Evolutionary conservation across 2,888 invertebrate species (phyloP).

Genomic region (Rhingia campestris): DNA sequence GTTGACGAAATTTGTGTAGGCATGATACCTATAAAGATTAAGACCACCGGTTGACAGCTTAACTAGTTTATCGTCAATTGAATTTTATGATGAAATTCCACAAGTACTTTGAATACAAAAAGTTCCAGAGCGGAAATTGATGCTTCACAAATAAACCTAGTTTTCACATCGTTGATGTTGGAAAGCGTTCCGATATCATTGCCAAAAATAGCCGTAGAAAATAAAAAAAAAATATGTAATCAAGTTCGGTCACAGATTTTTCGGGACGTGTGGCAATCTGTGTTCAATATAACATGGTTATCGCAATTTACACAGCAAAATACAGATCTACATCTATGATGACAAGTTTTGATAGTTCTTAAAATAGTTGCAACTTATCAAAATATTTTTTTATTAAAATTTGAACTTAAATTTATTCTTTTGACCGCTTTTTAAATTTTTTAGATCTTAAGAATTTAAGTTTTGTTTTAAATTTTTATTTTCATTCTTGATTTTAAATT

Average conservation of each 20-base stretch:
- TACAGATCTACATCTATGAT: no score
- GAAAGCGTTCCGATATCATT: slow-evolving; percentile 19
- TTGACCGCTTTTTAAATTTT: no score
- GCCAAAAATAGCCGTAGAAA: background rate
- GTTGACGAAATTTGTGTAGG: background rate
- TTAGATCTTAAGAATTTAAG: no score
- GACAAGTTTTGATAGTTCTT: no score
- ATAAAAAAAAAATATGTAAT: background rate
- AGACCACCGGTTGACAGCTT: background rate
- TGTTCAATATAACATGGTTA: no score
- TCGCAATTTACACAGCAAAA: no score
- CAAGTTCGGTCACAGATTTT: background rate
- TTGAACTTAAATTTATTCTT: no score
- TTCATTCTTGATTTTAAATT: no score
- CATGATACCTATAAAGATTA: slow-evolving; percentile 34
- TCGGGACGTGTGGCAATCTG: slow-evolving; percentile 6
- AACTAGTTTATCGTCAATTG: slow-evolving; percentile 12
- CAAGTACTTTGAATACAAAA: background rate
- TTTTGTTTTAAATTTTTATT: no score
- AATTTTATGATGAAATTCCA: background rate
- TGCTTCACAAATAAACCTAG: background rate
- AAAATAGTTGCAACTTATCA: no score
- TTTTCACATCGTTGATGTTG: background rate
- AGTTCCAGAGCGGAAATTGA: slow-evolving; percentile 3
- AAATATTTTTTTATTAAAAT: no score